phyloP scores from a whole-genome alignment of 2,888 invertebrate species.

The Cheilosia urbana region DNA sequence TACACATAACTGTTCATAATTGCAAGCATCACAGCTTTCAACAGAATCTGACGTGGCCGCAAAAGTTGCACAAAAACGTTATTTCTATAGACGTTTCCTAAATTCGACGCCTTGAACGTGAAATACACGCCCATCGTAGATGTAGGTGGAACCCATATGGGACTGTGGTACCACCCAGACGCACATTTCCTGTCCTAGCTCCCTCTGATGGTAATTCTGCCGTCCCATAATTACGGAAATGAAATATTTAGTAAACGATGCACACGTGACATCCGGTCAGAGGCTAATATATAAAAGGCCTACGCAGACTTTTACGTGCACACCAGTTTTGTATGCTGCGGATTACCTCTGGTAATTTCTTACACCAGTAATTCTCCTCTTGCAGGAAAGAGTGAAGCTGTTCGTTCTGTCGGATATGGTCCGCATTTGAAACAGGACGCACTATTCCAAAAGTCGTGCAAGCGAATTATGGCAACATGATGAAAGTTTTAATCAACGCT shows the following conservation, averaged over 20 bases:
- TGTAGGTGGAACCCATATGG: too few relatives aligned
- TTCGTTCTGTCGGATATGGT: slow-evolving; percentile 32
- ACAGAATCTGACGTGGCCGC: too few relatives aligned
- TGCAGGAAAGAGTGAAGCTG: slow-evolving; percentile 5
- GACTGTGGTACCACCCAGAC: slow-evolving; percentile 24
- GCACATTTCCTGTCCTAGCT: slow-evolving; percentile 30
- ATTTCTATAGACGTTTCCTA: too few relatives aligned
- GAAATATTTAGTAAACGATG: slow-evolving; percentile 73
- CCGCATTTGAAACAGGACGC: slow-evolving; percentile 42
- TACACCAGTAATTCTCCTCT: too few relatives aligned
- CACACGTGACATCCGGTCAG: slow-evolving; percentile 70
- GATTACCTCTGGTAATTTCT: too few relatives aligned
- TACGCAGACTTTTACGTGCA: too few relatives aligned
- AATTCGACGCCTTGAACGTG: too few relatives aligned
- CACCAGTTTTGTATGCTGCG: too few relatives aligned
- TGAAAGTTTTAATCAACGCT: slow-evolving; percentile 71
- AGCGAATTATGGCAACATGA: slow-evolving; percentile 68
- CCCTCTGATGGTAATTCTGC: slow-evolving; percentile 62
- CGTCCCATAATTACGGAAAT: slow-evolving; percentile 70
- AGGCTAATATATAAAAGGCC: slow-evolving; percentile 17
- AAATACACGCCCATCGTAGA: too few relatives aligned
- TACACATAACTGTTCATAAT: too few relatives aligned
- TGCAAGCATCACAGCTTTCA: too few relatives aligned
- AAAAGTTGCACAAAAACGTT: too few relatives aligned
- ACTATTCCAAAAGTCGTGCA: slow-evolving; percentile 42